phyloP scores from a whole-genome alignment of 2,888 invertebrate species.

The Eumerus sabulonum region DNA sequence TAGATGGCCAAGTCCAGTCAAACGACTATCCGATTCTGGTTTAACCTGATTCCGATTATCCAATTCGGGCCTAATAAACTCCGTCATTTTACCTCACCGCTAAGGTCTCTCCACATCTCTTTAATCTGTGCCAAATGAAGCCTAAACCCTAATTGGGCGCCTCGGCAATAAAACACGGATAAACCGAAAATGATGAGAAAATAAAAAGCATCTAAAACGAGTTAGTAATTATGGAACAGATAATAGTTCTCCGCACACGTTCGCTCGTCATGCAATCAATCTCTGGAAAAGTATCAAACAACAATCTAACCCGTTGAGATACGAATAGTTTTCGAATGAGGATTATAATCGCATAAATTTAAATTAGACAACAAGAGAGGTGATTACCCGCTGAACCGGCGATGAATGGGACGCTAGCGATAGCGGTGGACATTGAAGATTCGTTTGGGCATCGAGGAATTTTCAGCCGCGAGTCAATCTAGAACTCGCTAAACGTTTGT shows the following conservation, averaged over 20 bases:
- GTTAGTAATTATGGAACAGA: conserved; percentile 39
- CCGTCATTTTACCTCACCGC: conserved; percentile 50
- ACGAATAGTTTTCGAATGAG: conserved; percentile 18
- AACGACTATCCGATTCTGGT: conserved; percentile 29
- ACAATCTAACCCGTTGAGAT: too few relatives aligned
- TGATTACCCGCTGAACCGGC: conserved; percentile 36
- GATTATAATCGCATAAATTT: conserved; percentile 63
- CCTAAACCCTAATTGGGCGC: conserved; percentile 11
- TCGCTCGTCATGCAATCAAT: conserved; percentile 42
- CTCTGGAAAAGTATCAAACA: neutral
- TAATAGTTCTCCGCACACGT: conserved; percentile 24
- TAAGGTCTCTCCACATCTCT: neutral
- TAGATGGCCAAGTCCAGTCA: too few relatives aligned
- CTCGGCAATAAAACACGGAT: too few relatives aligned
- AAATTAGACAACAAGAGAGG: conserved; percentile 54
- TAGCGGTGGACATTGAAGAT: too few relatives aligned
- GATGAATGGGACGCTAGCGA: too few relatives aligned
- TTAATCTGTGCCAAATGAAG: conserved; percentile 31
- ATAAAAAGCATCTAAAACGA: neutral
- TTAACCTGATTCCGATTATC: conserved; percentile 51
- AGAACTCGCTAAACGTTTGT: conserved; percentile 33
- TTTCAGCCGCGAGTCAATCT: conserved; percentile 23
- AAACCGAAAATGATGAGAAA: too few relatives aligned
- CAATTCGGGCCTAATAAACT: conserved; percentile 48
- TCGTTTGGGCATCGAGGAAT: conserved; percentile 40